Conservation (phyloP, 2,797 vertebrate genomes). For the Oophaga sylvatica region DNA sequence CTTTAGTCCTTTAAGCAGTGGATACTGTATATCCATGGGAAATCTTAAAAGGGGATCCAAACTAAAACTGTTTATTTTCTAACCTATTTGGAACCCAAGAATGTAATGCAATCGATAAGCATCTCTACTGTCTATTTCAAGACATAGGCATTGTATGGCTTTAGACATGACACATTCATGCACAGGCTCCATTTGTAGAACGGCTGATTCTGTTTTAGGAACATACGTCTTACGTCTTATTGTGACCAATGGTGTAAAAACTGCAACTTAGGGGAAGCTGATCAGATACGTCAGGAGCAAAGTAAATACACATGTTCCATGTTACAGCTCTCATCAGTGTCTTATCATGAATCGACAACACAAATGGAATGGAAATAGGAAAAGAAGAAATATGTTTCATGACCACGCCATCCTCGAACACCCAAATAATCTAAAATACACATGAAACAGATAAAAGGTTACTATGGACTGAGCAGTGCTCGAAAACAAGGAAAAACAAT, state of each 20-base stretch:
- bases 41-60: background rate
- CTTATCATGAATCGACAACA: conserved; percentile 29
- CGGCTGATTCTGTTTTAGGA: background rate
- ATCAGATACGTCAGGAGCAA: conserved; percentile 9
- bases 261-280: background rate
- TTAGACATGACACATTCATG: background rate
- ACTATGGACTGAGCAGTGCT: background rate
- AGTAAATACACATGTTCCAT: conserved; percentile 15
- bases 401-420: conserved; percentile 39
- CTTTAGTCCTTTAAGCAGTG: background rate
- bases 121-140: background rate
- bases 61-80: background rate
- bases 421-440: conserved; percentile 44
- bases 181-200: background rate
- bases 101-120: background rate
- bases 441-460: conserved; percentile 21
- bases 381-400: conserved; percentile 22
- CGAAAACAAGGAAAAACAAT: background rate
- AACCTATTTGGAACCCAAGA: background rate
- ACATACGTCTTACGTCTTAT: background rate
- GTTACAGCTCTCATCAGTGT: conserved; percentile 23
- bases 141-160: background rate
- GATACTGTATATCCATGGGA: background rate
- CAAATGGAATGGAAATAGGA: conserved; percentile 28
- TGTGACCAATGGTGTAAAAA: conserved; percentile 4